These are phyloP conservation scores for Antedon mediterranea DNA, from an alignment of 53 echinoderm and acorn worm genomes.

Conservation along the genomic window DNA sequence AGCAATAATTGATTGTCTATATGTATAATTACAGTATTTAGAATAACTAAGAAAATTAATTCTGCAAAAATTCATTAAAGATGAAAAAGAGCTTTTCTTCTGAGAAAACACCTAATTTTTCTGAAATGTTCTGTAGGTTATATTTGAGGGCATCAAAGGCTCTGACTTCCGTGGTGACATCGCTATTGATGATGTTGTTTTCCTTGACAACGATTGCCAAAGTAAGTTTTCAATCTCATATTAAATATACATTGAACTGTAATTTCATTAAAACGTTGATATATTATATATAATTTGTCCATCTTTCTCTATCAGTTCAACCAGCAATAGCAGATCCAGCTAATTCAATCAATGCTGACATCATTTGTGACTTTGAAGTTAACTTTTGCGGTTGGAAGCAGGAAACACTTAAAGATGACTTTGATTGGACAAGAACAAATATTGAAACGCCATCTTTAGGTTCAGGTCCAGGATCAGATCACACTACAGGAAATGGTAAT, in stretches of 20 bases:
- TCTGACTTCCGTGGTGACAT: slow-evolving; percentile 19
- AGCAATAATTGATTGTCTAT: too few species aligned
- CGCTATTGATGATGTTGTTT: slow-evolving; percentile 20
- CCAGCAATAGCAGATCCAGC: not conserved
- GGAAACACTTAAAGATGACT: slow-evolving; percentile 21
- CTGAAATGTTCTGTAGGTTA: not conserved
- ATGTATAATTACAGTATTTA: too few species aligned
- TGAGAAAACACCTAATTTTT: too few species aligned
- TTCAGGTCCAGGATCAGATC: slow-evolving; percentile 45
- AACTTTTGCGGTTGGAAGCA: slow-evolving; percentile 55
- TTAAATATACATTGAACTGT: too few species aligned
- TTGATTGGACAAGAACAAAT: slow-evolving; percentile 27
- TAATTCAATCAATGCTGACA: not conserved
- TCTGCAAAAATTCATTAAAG: too few species aligned
- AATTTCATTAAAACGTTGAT: too few species aligned
- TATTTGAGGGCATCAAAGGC: slow-evolving; percentile 16
- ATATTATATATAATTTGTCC: too few species aligned
- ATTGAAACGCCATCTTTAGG: slow-evolving; percentile 29
- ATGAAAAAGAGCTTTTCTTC: too few species aligned
- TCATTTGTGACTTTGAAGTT: slow-evolving; percentile 56
- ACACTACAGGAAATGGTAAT: slow-evolving; percentile 38
- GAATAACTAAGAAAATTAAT: too few species aligned
- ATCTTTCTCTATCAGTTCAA: not conserved
- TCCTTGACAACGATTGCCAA: slow-evolving; percentile 5
- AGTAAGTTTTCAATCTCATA: slow-evolving; percentile 6